Evolutionary conservation across 2,113 vertebrate species (phyloP).

Genomic region (Athene cunicularia): DNA sequence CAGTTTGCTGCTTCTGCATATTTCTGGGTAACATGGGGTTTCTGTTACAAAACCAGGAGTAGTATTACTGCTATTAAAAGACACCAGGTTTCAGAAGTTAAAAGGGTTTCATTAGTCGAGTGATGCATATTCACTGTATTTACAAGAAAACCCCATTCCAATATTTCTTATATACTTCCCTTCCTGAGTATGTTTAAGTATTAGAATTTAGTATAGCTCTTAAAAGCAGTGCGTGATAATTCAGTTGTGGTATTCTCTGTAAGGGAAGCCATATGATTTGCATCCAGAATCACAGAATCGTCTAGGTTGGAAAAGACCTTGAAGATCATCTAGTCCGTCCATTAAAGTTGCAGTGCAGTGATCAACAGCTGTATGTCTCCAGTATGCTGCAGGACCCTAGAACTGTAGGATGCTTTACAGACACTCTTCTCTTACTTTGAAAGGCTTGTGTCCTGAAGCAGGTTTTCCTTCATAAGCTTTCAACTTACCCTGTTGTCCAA

Average conservation of each 20-base stretch:
- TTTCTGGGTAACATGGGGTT: not conserved
- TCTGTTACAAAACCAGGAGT: not conserved
- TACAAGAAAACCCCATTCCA: not conserved
- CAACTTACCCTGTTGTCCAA: not conserved
- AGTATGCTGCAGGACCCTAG: not conserved
- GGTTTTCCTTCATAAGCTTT: not conserved
- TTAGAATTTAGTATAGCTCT: not conserved
- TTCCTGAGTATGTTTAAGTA: not conserved
- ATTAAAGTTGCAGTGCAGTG: rapidly evolving
- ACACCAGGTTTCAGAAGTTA: not conserved
- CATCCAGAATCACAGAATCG: too few relatives aligned
- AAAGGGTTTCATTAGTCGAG: not conserved
- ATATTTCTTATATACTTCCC: not conserved
- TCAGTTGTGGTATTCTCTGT: not conserved
- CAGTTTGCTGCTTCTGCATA: not conserved
- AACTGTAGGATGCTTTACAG: not conserved
- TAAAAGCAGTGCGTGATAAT: not conserved
- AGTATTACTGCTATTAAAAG: not conserved
- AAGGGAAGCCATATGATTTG: not conserved
- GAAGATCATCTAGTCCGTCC: too few relatives aligned
- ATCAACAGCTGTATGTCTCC: not conserved
- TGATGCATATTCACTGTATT: not conserved
- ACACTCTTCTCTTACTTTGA: not conserved
- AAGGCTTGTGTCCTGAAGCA: not conserved
- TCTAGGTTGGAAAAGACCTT: too few relatives aligned